Evolutionary conservation across 2,797 vertebrate genomes (phyloP), one percentile per base, ranked within the genome.

Genomic region (Streptopelia turtur): DNA sequence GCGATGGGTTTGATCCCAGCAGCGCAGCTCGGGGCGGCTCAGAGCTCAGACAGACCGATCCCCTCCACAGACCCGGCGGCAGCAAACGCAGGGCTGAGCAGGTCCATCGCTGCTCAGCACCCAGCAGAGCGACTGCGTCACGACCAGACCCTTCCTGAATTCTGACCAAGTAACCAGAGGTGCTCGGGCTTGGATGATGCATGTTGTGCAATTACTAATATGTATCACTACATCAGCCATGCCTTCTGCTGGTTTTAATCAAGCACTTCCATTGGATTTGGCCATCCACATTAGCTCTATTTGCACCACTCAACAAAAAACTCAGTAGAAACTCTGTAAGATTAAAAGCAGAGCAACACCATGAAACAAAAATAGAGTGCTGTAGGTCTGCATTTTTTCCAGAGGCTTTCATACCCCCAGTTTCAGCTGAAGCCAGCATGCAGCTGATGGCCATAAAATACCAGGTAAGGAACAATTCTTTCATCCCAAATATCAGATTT

Each of bases 101-200:
- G 53, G 66, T 5, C 33, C 22, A 3, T 35, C 43, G 1, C 7
- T 17, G 35, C 3, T 9, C 0, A 0, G 43, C 80, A 78, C 33
- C 0, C 0, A 70, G 64, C 39, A 74, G 77, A 8, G 4, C 0
- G 0, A 25, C 35, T 0, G 5, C 31, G 59, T 59, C 35, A 11
- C 16, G 23, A 23, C 27, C n/a, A 60, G 71, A 64, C 7, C 52
- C 28, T 23, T 2, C 4, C 27, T 72, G 60, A 57, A 27, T 56
- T 74, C 52, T 70, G 71, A 31, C 15, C 30, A 24, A 4, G 18
- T 13, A 12, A 75, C 43, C 57, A 65, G 39, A 90, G 55, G 59
- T 35, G 61, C 63, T 81, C 0, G 0, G 55, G 70, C 63, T 35
- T 49, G 43, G 56, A 21, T 20, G 17, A 77, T 30, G 43, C 3